A percentile compares a stretch with the other conserved stretches of the same genome.
phyloP scores from a whole-genome alignment of 92 coral and sea anemone species.

The Bergia sp. region DNA sequence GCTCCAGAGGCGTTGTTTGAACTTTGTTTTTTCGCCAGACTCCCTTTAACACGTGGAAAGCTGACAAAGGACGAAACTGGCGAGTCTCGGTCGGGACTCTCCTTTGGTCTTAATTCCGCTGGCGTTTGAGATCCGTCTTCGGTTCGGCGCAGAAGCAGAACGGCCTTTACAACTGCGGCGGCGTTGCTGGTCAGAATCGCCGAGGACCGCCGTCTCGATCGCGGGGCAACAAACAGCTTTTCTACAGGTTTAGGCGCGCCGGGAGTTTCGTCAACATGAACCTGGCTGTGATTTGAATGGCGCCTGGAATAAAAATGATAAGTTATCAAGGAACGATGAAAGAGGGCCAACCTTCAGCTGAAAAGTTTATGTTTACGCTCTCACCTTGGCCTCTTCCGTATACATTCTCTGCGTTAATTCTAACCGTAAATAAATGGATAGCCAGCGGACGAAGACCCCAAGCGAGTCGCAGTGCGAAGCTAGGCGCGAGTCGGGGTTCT shows the following conservation, averaged over 20 bases:
- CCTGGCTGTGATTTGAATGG: conserved; percentile 41
- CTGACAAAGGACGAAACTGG: not conserved
- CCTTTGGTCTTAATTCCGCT: not conserved
- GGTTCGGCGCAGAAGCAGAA: conserved; percentile 66
- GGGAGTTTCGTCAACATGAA: conserved; percentile 61
- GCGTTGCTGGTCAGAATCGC: conserved; percentile 78
- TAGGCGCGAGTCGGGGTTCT: too few relatives aligned
- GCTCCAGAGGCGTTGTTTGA: not conserved
- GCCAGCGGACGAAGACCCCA: too few relatives aligned
- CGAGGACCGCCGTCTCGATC: conserved; percentile 79
- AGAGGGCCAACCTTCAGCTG: not conserved
- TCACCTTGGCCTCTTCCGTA: too few relatives aligned
- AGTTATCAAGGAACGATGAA: not conserved
- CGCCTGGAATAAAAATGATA: conserved; percentile 25
- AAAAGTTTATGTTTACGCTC: too few relatives aligned
- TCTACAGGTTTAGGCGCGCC: conserved; percentile 73
- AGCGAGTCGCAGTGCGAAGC: too few relatives aligned
- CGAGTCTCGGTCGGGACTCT: not conserved
- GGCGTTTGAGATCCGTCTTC: not conserved
- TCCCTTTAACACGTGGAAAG: not conserved
- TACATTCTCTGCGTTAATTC: too few relatives aligned
- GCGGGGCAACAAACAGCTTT: conserved; percentile 75
- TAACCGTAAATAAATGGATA: too few relatives aligned
- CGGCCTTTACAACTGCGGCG: conserved; percentile 87
- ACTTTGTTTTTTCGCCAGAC: not conserved